Evolutionary conservation across 2,888 invertebrate genomes (phyloP).

Genomic region (Pseudanteris insignis): DNA sequence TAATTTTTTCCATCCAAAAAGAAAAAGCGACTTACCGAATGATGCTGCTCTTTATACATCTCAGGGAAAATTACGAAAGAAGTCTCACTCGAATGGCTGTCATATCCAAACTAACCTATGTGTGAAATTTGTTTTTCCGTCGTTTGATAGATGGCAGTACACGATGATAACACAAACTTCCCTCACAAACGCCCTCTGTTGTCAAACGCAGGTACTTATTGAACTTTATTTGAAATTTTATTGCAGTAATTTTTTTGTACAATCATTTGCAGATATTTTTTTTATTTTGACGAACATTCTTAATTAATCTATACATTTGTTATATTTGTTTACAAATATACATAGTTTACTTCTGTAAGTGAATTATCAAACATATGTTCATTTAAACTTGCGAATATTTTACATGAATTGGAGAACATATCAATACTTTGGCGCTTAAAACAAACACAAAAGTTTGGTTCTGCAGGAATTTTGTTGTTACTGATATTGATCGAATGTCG

Average conservation of each 20-base stretch:
- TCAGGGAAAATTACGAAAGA: no score
- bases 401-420: constrained; percentile 23
- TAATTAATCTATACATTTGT: constrained; percentile 10
- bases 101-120: no score
- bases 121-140: no score
- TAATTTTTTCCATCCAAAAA: no score
- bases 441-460: constrained; percentile 24
- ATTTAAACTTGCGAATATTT: constrained; percentile 15
- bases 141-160: no score
- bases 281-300: constrained; percentile 18
- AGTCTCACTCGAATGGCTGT: no score
- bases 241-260: constrained; percentile 13
- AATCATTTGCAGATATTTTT: constrained; percentile 7
- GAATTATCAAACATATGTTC: constrained; percentile 31
- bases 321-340: constrained; percentile 15
- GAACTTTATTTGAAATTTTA: no score
- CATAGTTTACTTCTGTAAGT: constrained; percentile 11
- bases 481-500: constrained; percentile 5
- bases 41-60: no score
- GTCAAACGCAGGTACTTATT: no score
- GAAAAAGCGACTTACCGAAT: no score
- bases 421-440: constrained; percentile 28
- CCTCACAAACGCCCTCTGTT: no score
- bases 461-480: constrained; percentile 2
- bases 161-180: no score